These are phyloP conservation scores for Agriopis marginaria DNA, from an alignment of 2,888 invertebrate genomes.

Conservation along the genomic window DNA sequence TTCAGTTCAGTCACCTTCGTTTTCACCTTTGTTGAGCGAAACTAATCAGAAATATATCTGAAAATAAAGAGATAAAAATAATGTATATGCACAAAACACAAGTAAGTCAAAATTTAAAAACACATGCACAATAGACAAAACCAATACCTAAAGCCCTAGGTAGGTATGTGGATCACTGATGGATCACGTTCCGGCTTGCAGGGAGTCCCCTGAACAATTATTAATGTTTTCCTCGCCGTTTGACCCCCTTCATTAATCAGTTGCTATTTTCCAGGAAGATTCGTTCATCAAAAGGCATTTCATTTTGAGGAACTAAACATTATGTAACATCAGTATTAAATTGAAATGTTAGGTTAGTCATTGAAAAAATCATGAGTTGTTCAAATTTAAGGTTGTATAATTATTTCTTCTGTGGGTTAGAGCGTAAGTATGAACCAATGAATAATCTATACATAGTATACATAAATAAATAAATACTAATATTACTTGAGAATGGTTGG, in stretches of 20 bases:
- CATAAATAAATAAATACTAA: no score
- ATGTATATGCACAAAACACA: no score
- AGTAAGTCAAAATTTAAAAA: no score
- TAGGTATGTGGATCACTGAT: constrained; percentile 6
- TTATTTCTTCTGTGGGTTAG: no score
- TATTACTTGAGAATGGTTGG: no score
- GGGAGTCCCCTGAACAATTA: constrained; percentile 21
- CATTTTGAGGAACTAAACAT: neutral
- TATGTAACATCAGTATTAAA: neutral
- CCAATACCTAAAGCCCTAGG: neutral
- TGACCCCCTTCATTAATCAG: constrained; percentile 17
- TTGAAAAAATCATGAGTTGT: neutral
- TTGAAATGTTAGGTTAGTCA: neutral
- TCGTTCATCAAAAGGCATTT: neutral
- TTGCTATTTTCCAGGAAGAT: constrained; percentile 6
- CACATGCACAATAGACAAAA: no score
- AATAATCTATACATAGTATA: no score
- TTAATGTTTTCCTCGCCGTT: constrained; percentile 10
- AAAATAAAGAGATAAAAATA: no score
- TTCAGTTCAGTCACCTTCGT: no score
- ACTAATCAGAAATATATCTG: no score
- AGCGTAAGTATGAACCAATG: no score
- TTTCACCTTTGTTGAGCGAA: no score
- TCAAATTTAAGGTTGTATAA: neutral
- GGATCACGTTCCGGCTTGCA: neutral